Conservation (phyloP, 2,113 vertebrate genomes). For the Henicopernis longicauda region DNA sequence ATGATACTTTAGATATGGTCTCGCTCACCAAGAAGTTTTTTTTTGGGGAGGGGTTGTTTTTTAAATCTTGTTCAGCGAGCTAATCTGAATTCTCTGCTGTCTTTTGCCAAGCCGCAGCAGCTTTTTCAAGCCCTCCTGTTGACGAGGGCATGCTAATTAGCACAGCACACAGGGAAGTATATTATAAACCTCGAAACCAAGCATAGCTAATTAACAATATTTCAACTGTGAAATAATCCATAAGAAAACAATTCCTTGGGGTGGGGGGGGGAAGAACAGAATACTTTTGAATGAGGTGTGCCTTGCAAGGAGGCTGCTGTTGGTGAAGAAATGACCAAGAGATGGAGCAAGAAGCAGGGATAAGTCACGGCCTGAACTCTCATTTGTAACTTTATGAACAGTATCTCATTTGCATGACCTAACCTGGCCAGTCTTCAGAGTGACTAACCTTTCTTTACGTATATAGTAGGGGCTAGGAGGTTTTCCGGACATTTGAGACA, state of each 20-base stretch:
- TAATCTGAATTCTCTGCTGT: background rate
- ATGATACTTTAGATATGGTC: background rate
- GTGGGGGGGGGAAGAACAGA: too few relatives aligned
- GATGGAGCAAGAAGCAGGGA: slow-evolving; percentile 21
- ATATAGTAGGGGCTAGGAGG: background rate
- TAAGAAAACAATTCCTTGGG: background rate
- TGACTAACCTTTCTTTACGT: background rate
- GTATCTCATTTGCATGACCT: background rate
- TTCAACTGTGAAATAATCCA: background rate
- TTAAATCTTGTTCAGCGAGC: background rate
- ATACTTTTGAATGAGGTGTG: background rate
- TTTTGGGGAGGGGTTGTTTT: background rate
- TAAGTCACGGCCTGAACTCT: background rate
- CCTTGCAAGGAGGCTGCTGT: background rate
- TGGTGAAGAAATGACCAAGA: background rate
- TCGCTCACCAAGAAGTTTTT: background rate
- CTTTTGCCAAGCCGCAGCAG: background rate
- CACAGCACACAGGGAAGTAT: background rate
- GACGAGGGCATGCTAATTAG: background rate
- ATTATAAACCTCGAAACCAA: background rate
- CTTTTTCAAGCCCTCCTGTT: background rate
- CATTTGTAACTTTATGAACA: background rate
- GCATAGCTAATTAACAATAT: background rate
- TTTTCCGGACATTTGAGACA: background rate
- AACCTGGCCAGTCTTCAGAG: background rate